Evolutionary conservation across 2,113 vertebrate genomes (phyloP), one percentile per base, ranked within the genome.

Genomic region (Hippocampus barbouri): DNA sequence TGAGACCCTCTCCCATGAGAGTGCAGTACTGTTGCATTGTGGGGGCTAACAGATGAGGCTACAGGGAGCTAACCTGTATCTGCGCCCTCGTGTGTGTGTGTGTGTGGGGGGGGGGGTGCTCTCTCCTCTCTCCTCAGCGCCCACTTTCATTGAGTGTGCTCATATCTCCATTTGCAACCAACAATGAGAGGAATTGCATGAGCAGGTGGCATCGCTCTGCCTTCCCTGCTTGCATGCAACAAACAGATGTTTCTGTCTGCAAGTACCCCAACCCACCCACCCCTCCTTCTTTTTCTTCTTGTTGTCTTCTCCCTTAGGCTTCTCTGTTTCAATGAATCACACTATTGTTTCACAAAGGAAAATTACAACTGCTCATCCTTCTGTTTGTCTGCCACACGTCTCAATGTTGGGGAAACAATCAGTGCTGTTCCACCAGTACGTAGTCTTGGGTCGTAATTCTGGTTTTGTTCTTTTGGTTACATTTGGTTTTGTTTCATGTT

Each of bases 1-100:
- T 92, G 91, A 92, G 89, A 87, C 91, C 90, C 87, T 77, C n/a
- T 91, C 89, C 88, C 89, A 40, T 68, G 88, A 86, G 91, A 84
- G 49, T 43, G 66, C 69, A 68, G 69, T 57, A 66, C 62, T 81
- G 53, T 76, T 59, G 80, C 63, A 66, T 72, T 81, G 74, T 59
- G 78, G 68, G 80, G 78, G 70, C 80, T 84, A 80, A 83, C 82
- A 84, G 83, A 83, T 85, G 84, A 87, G 83, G 77, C 85, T 82
- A 81, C 79, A 78, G 83, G 85, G 87, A 83, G 79, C 72, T 57
- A 84, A 86, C 82, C 83, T 74, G 77, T 87, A 85, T 83, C 71
- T 77, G 25, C 71, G 62, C 51, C 18, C 18, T 65, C 11, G 23
- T 66, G 34, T 38, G 34, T 38, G 34, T 38, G 5, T 38, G 34